Conservation (phyloP, 2,888 invertebrate species). For the Ecliptopera silaceata region DNA sequence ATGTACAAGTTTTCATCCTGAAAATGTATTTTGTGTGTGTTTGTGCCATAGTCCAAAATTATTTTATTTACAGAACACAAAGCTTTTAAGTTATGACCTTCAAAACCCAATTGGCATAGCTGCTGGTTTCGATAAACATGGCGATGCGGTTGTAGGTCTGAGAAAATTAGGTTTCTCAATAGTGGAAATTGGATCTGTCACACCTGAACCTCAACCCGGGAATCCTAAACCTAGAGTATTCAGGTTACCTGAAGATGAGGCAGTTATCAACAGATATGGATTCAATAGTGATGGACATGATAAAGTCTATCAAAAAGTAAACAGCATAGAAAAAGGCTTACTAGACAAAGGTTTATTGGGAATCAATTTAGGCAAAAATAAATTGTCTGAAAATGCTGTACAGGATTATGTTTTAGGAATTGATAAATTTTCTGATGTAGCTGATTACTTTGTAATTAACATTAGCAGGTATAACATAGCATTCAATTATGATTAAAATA, state of each 20-base stretch:
- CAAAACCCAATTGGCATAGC: conserved; percentile 98
- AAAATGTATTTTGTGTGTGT: neutral
- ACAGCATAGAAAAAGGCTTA: conserved; percentile 75
- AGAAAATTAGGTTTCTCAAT: conserved; percentile 95
- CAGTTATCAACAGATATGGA: conserved; percentile 94
- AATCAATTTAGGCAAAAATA: conserved; percentile 98
- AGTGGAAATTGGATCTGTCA: conserved; percentile 97
- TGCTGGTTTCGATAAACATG: conserved; percentile 99
- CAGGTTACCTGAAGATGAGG: conserved; percentile 91
- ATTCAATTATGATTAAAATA: neutral
- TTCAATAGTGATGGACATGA: conserved; percentile 98
- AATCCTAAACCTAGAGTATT: conserved; percentile 97
- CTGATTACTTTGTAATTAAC: conserved; percentile 98
- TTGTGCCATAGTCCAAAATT: neutral
- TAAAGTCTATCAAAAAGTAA: conserved; percentile 86
- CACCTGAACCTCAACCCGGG: conserved; percentile 96
- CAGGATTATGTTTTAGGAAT: conserved; percentile 95
- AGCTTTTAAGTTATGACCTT: conserved; percentile 88
- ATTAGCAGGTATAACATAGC: conserved; percentile 86
- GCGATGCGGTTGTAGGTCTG: conserved; percentile 93
- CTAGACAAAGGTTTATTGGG: conserved; percentile 88
- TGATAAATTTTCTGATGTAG: conserved; percentile 89
- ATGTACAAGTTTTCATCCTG: no score
- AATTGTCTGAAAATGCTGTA: conserved; percentile 87
- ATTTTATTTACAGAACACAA: conserved; percentile 83